Conservation (phyloP, 2,888 invertebrate species). For the Alsophila aescularia region DNA sequence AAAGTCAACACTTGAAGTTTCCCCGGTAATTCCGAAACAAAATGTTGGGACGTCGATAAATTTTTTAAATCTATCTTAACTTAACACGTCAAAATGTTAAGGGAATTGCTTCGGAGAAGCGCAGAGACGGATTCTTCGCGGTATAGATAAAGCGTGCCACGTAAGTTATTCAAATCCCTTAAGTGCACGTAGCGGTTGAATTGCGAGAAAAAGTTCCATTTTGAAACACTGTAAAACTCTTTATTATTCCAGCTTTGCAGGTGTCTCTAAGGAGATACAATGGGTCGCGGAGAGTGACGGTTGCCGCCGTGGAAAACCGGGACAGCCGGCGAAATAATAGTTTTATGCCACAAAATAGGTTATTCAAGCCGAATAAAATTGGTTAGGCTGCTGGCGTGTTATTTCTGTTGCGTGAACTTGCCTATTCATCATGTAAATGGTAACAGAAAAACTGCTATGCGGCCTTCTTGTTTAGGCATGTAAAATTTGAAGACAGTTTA, state of each 20-base stretch:
- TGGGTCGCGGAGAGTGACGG: conserved; percentile 61
- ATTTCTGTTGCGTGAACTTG: conserved; percentile 1
- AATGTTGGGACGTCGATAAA: conserved; percentile 22
- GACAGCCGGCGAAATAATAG: conserved; percentile 55
- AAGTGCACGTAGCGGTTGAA: conserved; percentile 83
- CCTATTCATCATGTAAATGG: background rate
- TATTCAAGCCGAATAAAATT: conserved; percentile 19
- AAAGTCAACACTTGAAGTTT: conserved; percentile 19
- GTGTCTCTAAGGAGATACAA: conserved; percentile 75
- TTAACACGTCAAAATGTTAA: conserved; percentile 49
- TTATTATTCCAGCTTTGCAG: conserved; percentile 81
- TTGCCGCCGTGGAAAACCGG: conserved; percentile 50
- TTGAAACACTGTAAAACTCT: conserved; percentile 81
- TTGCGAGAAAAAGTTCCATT: conserved; percentile 82
- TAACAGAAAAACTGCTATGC: too few species aligned
- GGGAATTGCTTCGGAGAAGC: conserved; percentile 69
- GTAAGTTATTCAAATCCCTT: conserved; percentile 84
- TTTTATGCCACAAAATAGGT: conserved; percentile 49
- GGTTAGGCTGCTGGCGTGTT: conserved; percentile 3
- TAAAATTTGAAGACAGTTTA: too few species aligned
- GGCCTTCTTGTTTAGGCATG: too few species aligned
- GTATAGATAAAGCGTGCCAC: conserved; percentile 76
- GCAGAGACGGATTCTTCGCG: conserved; percentile 65
- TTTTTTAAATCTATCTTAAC: conserved; percentile 28
- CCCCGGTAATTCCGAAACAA: conserved; percentile 22